Percentiles rank a stretch among this genome's conserved stretches.
phyloP scores from a whole-genome alignment of 2,797 vertebrate species.

The Lacerta bilineata region DNA sequence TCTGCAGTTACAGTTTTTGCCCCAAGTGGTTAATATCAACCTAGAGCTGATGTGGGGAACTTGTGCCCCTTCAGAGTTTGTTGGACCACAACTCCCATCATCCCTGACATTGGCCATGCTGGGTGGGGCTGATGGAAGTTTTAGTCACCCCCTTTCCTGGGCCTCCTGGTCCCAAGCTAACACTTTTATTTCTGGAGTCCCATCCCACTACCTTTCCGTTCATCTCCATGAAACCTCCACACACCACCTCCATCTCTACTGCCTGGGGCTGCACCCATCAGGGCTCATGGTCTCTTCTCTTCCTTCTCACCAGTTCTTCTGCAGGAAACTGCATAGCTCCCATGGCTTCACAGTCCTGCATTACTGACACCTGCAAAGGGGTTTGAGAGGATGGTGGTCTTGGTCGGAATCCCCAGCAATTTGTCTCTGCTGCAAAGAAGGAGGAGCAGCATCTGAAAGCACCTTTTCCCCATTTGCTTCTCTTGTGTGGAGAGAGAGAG shows the following conservation, averaged over 20 bases:
- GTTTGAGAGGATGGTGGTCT: slow-evolving; percentile 24
- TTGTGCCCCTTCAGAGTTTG: too few relatives aligned
- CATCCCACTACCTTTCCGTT: too few relatives aligned
- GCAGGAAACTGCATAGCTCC: background rate
- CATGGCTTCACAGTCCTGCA: background rate
- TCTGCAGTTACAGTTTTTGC: too few relatives aligned
- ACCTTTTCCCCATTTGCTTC: slow-evolving; percentile 55
- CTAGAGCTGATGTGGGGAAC: too few relatives aligned
- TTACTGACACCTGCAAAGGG: slow-evolving; percentile 36
- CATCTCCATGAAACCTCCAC: too few relatives aligned
- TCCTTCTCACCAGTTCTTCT: background rate
- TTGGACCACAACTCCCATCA: too few relatives aligned
- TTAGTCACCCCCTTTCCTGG: too few relatives aligned
- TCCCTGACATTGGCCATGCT: too few relatives aligned
- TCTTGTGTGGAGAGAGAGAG: background rate
- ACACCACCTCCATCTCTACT: background rate
- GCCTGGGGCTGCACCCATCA: background rate
- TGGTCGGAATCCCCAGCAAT: slow-evolving; percentile 7
- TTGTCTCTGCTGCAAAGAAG: slow-evolving; percentile 48
- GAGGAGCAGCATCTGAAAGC: slow-evolving; percentile 44
- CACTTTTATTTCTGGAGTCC: too few relatives aligned
- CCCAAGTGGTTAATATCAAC: too few relatives aligned
- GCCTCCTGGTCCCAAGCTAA: too few relatives aligned
- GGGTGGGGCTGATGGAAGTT: too few relatives aligned
- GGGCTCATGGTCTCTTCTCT: background rate